Base-by-base conservation (phyloP, 1,140 invertebrate genomes). In the Bombus consobrinus region DNA sequence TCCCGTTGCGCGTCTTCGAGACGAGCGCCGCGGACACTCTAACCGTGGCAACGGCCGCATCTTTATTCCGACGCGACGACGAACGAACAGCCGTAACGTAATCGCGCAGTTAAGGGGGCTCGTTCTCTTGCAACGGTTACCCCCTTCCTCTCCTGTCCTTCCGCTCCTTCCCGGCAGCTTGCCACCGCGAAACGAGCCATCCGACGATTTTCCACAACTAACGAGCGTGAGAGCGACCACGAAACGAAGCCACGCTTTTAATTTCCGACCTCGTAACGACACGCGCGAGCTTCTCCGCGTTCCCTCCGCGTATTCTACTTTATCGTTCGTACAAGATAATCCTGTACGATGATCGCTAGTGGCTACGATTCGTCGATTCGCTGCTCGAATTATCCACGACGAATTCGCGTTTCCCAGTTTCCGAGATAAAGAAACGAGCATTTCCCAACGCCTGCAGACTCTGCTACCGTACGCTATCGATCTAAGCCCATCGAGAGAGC, bases 91-190 rank as follows among this genome's bases (percentile, higher is more conserved):
- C 77, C 81, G 81, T 89, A 91, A 91, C 81, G 83, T 89, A 91
- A 91, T 91, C 89, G 87, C 80, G 81, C 81, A 85, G 89, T 90
- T 90, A 90, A 90, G 64, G 72, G 85, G 59, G 53, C 13, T 88
- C 85, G 88, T 87, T 83, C 88, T 68, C 87, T 47, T 18, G 37
- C 25, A 28, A 87, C 53, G 77, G 34, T 12, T 32, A 4, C 25
- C 41, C n/a, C 4, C 10, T n/a, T n/a, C 34, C 13, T 1, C n/a
- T 59, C n/a, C 47, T 5, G 22, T 13, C 39, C 12, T 39, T 62
- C 37, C 32, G 4, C 25, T 53, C 9, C 57, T 66, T 53, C 25
- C 59, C 81, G 66, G 28, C 71, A 32, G 59, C 81, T 53, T 62
- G 73, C 62, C 59, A 66, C 34, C 81, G 72, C 43, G 81, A 47